phyloP scores from a whole-genome alignment of 2,113 vertebrate genomes.

The Brienomyrus brachyistius region DNA sequence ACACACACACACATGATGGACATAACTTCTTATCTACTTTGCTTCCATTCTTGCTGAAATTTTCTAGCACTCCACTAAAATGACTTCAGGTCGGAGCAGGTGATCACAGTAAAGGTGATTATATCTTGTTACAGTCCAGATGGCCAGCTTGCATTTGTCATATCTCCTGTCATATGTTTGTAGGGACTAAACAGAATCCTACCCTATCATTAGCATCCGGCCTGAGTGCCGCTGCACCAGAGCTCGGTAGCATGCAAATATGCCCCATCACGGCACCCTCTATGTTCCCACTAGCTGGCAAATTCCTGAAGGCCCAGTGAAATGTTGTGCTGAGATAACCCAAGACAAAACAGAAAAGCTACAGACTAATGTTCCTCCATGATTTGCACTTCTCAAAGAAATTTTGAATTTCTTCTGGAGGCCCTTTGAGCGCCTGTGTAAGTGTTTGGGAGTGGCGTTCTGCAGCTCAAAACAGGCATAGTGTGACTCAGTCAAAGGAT shows the following conservation, averaged over 20 bases:
- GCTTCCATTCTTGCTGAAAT: neutral
- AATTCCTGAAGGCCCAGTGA: neutral
- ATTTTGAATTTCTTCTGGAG: neutral
- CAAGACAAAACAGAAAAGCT: neutral
- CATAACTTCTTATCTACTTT: neutral
- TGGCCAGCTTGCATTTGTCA: slow-evolving; percentile 1
- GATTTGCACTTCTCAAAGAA: neutral
- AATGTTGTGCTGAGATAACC: neutral
- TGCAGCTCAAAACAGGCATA: neutral
- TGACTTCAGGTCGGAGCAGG: neutral
- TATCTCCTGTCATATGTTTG: slow-evolving; percentile 8
- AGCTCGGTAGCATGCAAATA: neutral
- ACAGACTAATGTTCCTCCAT: neutral
- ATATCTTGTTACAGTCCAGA: slow-evolving; percentile 2
- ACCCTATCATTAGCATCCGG: neutral
- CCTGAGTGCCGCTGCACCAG: neutral
- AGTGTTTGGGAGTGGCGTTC: neutral
- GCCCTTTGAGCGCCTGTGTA: neutral
- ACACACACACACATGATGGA: slow-evolving; percentile 11
- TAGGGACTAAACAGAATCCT: neutral
- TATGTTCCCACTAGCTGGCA: neutral
- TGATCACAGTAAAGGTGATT: slow-evolving; percentile 4
- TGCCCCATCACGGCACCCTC: neutral
- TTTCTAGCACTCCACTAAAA: neutral
- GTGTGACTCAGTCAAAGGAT: neutral